These are phyloP conservation scores for Caenorhabditis latens DNA, from an alignment of 1,140 invertebrate genomes.

Conservation along the genomic window DNA sequence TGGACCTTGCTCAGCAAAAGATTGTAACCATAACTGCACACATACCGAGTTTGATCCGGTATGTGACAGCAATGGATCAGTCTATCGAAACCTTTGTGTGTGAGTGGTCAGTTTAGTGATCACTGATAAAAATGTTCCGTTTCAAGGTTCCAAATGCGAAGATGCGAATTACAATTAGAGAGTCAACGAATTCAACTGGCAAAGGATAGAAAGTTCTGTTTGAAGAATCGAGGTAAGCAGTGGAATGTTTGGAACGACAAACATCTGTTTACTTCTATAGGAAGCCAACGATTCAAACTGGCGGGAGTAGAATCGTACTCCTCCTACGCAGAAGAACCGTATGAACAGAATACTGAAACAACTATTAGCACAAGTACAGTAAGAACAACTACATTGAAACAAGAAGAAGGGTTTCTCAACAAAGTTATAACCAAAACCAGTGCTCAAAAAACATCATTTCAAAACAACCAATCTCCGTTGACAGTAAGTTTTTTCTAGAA, in stretches of 20 bases:
- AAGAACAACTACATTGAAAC: not conserved
- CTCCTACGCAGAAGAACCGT: slow-evolving; percentile 34
- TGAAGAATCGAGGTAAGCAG: slow-evolving; percentile 26
- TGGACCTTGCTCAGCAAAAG: slow-evolving; percentile 20
- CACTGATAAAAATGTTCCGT: slow-evolving; percentile 23
- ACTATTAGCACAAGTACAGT: not conserved
- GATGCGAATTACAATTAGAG: slow-evolving; percentile 52
- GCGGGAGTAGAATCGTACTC: slow-evolving; percentile 33
- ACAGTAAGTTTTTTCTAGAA: slow-evolving; percentile 39
- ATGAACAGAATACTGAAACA: not conserved
- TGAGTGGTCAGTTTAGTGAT: slow-evolving; percentile 22
- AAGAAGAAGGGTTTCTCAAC: slow-evolving; percentile 6
- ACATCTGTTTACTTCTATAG: slow-evolving; percentile 10
- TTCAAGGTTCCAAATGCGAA: slow-evolving; percentile 47
- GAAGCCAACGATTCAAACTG: slow-evolving; percentile 27
- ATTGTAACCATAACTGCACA: slow-evolving; percentile 42
- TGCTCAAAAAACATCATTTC: not conserved
- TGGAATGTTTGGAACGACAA: slow-evolving; percentile 29
- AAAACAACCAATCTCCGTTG: not conserved
- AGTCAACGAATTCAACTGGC: slow-evolving; percentile 50
- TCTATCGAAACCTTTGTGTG: slow-evolving; percentile 44
- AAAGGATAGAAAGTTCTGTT: slow-evolving; percentile 43
- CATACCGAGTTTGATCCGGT: slow-evolving; percentile 47
- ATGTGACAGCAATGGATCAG: slow-evolving; percentile 53
- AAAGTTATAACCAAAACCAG: not conserved